Percentiles rank a stretch among this genome's conserved stretches.
Conservation (phyloP, 2,888 invertebrate species). For the Apodemia zela region DNA sequence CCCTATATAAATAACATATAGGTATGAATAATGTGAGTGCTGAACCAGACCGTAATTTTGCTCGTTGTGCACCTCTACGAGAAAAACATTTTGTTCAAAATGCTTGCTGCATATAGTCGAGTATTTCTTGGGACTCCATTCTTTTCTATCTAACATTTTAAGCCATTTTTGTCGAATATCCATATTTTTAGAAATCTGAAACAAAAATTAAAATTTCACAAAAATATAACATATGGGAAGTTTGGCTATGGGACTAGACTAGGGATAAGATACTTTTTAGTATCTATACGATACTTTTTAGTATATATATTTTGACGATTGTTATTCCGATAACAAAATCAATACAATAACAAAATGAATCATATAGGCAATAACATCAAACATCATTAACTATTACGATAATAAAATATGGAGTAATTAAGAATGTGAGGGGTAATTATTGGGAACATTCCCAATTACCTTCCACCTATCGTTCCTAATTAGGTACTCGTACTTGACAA, state of each 20-base stretch:
- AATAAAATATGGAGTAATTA: no score
- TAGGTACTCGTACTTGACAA: not conserved
- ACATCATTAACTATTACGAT: no score
- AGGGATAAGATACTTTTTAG: not conserved
- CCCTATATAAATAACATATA: slow-evolving; percentile 16
- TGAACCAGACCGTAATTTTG: slow-evolving; percentile 20
- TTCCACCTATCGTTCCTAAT: not conserved
- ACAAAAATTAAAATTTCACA: not conserved
- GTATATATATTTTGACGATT: no score
- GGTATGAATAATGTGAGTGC: slow-evolving; percentile 21
- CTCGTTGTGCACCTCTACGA: slow-evolving; percentile 10
- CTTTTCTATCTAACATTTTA: slow-evolving; percentile 16
- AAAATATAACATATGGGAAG: not conserved
- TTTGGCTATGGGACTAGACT: no score
- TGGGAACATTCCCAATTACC: no score
- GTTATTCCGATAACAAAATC: no score
- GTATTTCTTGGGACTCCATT: slow-evolving; percentile 17
- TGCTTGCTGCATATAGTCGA: slow-evolving; percentile 20
- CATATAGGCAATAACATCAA: no score
- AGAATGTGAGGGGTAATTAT: not conserved
- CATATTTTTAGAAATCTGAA: slow-evolving; percentile 20
- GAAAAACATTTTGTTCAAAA: slow-evolving; percentile 22
- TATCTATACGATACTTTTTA: no score
- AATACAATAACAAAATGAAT: no score
- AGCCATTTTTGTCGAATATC: slow-evolving; percentile 19